Conservation (phyloP, 2,888 invertebrate species). For the Fabriciana adippe region DNA sequence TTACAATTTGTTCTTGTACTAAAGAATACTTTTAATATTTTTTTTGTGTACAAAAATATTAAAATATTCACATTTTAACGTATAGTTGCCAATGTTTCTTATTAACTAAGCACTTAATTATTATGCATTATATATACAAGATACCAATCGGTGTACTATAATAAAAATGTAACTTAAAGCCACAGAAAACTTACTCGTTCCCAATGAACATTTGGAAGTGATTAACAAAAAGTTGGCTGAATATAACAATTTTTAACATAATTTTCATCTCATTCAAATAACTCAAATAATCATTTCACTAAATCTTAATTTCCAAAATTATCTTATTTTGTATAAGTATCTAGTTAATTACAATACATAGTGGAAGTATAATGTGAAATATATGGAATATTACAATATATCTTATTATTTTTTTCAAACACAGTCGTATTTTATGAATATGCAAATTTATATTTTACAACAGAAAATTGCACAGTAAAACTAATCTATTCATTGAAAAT, state of each 20-base stretch:
- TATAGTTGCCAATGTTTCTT: constrained; percentile 19
- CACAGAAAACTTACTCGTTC: constrained; percentile 1
- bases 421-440: neutral
- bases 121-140: constrained; percentile 30
- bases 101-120: constrained; percentile 23
- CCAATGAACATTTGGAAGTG: neutral
- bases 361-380: no score
- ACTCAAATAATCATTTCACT: no score
- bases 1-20: constrained; percentile 24
- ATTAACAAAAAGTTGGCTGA: constrained; percentile 5
- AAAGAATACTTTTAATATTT: constrained; percentile 21
- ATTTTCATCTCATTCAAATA: constrained; percentile 6
- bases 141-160: constrained; percentile 8
- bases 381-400: neutral
- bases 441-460: constrained; percentile 8
- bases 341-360: no score
- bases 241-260: neutral
- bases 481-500: constrained; percentile 7
- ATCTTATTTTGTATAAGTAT: no score
- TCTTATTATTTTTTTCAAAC: neutral
- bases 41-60: constrained; percentile 30
- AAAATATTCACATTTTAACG: constrained; percentile 26
- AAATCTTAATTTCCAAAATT: no score
- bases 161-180: constrained; percentile 14
- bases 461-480: constrained; percentile 8